A percentile compares a stretch with the other conserved stretches of the same genome.
Evolutionary conservation across 2,888 invertebrate genomes (phyloP).

Genomic region (Hoplodrina blanda): DNA sequence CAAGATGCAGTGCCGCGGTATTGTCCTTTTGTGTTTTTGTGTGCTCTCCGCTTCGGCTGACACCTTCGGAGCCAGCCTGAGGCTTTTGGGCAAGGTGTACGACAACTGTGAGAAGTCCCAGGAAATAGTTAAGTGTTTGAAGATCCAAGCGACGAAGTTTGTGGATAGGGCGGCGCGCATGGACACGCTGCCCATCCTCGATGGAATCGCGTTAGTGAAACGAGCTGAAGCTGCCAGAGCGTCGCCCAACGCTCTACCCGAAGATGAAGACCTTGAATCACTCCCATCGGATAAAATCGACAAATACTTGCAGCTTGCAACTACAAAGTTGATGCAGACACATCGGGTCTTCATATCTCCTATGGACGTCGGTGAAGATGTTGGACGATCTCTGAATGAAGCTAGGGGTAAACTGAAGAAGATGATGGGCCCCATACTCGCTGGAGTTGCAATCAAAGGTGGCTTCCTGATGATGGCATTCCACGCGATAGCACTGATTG

Average conservation of each 20-base stretch:
- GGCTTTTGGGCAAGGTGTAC: constrained; percentile 89
- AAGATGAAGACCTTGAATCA: constrained; percentile 91
- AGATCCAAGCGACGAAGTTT: constrained; percentile 92
- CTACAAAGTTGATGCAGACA: constrained; percentile 91
- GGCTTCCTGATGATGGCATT: constrained; percentile 94
- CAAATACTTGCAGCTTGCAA: constrained; percentile 89
- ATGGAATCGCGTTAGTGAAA: constrained; percentile 91
- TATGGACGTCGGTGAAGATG: constrained; percentile 79
- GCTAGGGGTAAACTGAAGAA: constrained; percentile 92
- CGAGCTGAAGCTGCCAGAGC: constrained; percentile 85
- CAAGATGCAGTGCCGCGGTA: constrained; percentile 87
- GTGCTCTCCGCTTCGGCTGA: constrained; percentile 81
- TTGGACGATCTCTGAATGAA: constrained; percentile 88
- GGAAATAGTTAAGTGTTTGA: constrained; percentile 93
- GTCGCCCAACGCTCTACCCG: constrained; percentile 88
- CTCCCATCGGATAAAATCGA: constrained; percentile 91
- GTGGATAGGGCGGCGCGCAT: constrained; percentile 92
- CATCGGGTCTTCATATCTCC: constrained; percentile 91
- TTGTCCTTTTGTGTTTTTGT: constrained; percentile 82
- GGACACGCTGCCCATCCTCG: constrained; percentile 91
- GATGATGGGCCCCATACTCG: constrained; percentile 92
- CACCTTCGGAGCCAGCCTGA: constrained; percentile 84
- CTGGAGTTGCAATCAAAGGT: constrained; percentile 93
- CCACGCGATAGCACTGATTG: constrained; percentile 94
- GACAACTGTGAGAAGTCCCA: constrained; percentile 92